Evolutionary conservation across 2,888 invertebrate genomes (phyloP), one percentile per base, ranked within the genome.

Genomic region (Protophormia terraenovae): DNA sequence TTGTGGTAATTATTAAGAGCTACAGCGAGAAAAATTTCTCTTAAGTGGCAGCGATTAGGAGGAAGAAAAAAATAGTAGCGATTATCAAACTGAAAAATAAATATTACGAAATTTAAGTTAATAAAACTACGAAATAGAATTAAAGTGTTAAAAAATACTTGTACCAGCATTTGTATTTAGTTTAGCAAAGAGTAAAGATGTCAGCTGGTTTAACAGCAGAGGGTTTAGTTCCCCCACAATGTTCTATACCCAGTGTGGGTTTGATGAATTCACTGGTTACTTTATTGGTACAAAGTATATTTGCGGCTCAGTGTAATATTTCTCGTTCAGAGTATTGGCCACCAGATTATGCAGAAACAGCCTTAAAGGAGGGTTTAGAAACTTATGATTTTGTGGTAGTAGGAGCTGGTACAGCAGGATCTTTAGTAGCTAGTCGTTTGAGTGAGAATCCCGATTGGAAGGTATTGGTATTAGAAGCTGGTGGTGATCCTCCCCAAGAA

Each of bases 391-490:
- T 94, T 86, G 90, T 94, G 4, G 91, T 94, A 47, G 91, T 95
- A 19, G 95, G 95, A 0, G 94, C 93, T 0, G 95, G 95, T 0
- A 94, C 94, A 0, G 94, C 94, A 0, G 95, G 95, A 1, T 94
- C 94, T 3, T 94, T 95, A 0, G 86, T 95, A 1, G 94, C 94
- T 10, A 94, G 94, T 87, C 92, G 96, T 1, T 93, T 97, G 53
- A 95, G 95, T 35, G 97, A 97, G 92, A 93, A 96, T 78, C 94
- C 94, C 3, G 93, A 94, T 45, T 96, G 96, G 96, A 95, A 94
- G 83, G 95, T 96, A 1, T 93, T 97, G 47, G 93, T 97, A 12
- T 90, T 97, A 77, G 97, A 97, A 93, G 96, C 96, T 69, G 97
- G 97, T 64, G 95, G 95, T 1, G 95, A 96, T 90, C 90, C 90